These are phyloP conservation scores for Eonycteris spelaea DNA, from an alignment of 2,113 vertebrate species.

Conservation along the genomic window DNA sequence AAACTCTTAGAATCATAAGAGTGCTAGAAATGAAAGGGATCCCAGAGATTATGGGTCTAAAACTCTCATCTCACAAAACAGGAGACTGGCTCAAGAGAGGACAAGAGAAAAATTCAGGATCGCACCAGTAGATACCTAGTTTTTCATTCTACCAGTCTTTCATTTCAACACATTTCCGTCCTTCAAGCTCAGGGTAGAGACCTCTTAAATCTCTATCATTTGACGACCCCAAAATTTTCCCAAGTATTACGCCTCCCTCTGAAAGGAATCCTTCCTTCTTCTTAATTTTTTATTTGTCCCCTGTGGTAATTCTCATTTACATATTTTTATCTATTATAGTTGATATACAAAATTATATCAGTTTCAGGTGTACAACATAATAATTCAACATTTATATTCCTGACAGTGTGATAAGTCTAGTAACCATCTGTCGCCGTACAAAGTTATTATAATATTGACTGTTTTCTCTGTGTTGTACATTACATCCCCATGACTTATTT, in stretches of 20 bases:
- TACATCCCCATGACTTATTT: not conserved
- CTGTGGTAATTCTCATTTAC: not conserved
- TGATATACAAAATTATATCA: not conserved
- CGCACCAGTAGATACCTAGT: not conserved
- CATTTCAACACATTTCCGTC: not conserved
- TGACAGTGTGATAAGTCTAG: not conserved
- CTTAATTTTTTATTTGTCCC: not conserved
- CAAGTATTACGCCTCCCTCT: not conserved
- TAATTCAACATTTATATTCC: not conserved
- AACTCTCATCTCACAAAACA: not conserved
- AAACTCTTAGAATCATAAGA: constrained; percentile 4
- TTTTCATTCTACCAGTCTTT: not conserved
- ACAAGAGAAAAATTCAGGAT: not conserved
- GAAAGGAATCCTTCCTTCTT: not conserved
- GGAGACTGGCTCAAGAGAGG: not conserved
- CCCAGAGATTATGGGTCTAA: not conserved
- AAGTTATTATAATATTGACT: not conserved
- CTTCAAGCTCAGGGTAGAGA: not conserved
- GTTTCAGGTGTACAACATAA: not conserved
- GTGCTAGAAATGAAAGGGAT: not conserved
- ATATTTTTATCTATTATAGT: not conserved
- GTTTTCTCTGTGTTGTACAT: not conserved
- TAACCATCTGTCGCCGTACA: not conserved
- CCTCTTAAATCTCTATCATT: not conserved
- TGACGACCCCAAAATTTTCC: not conserved